These are phyloP conservation scores for Cephalopterus ornatus DNA, from an alignment of 2,113 vertebrate genomes.

Conservation along the genomic window DNA sequence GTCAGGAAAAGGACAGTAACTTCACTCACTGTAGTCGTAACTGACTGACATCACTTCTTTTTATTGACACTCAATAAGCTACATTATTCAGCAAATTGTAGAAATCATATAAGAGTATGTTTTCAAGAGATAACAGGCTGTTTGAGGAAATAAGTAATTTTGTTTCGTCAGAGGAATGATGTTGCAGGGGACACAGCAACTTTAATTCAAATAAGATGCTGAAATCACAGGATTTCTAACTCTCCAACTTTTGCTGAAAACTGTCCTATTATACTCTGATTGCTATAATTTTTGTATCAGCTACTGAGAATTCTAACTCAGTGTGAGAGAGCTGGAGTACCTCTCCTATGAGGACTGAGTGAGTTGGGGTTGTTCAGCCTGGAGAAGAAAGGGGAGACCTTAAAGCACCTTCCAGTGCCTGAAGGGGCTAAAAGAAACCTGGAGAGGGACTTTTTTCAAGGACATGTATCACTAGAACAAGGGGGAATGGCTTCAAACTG, in stretches of 20 bases:
- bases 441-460: background rate
- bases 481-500: background rate
- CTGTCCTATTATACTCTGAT: background rate
- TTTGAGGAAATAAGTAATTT: background rate
- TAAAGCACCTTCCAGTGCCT: background rate
- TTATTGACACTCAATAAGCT: background rate
- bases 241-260: background rate
- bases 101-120: background rate
- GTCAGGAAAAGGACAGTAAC: background rate
- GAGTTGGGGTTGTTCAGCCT: background rate
- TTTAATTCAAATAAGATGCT: background rate
- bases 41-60: background rate
- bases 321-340: background rate
- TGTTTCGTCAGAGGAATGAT: background rate
- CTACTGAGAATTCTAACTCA: background rate
- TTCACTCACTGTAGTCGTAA: background rate
- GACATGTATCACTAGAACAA: background rate
- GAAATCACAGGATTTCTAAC: background rate
- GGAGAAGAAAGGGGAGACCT: background rate
- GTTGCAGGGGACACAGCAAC: background rate
- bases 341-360: background rate
- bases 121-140: background rate
- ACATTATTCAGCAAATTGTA: background rate
- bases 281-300: background rate
- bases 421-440: background rate